Evolutionary conservation across 1,140 invertebrate species (phyloP), one percentile per base, ranked within the genome.

Genomic region (Pogonomyrmex barbatus): DNA sequence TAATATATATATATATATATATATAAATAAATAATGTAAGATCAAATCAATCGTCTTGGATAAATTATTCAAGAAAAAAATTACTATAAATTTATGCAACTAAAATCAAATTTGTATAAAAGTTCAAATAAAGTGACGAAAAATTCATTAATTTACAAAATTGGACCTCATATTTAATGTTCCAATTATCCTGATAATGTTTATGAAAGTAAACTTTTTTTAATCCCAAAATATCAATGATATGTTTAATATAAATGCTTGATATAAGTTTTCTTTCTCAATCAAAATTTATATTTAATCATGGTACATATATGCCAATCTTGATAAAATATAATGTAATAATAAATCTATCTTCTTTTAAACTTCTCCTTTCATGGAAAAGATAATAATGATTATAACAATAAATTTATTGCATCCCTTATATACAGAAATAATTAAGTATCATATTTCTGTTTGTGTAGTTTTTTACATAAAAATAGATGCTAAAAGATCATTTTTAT

Each of bases 241-340:
- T 54, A 65, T 65, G 3, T 67, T 50, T 17, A 79, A 65, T 24
- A 24, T 24, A 24, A 24, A 24, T 24, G 24, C 17, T 52, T 54
- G 14, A 76, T 45, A 30, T 67, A n/a, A 56, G 47, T 65, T 78
- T n/a, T 52, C 17, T 39, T 78, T 17, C 6, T n/a, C 4, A 42
- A 63, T 50, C 1, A 42, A 47, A 65, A 58, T 14, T 47, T 88
- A 63, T n/a, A 68, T 77, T 70, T 63, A 36, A 60, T 75, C 9
- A 3, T 42, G 52, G 60, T 68, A n/a, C 12, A 24, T 47, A 50
- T 36, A 56, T 60, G 39, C 2, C 65, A 75, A 68, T 24, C 52
- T 68, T 50, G 77, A 76, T 56, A 50, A 79, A 88, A 79, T 86
- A 60, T 75, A 45, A 78, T 36, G 4, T 47, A 12, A 68, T 45